Conservation (phyloP, 2,113 vertebrate genomes). For the Heterochromis multidens region DNA sequence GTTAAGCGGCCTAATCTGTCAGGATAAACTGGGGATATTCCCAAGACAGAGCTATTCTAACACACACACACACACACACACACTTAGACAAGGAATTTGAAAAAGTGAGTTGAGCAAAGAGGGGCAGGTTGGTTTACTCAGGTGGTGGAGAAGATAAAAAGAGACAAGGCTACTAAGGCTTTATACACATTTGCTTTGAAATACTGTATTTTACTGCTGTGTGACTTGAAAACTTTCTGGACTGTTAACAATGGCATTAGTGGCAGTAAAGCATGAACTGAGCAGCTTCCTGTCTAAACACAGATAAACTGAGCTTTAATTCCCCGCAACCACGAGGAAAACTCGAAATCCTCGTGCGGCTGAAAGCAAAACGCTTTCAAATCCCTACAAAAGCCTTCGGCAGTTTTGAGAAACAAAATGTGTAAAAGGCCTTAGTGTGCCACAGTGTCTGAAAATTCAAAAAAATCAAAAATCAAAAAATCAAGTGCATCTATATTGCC, state of each 20-base stretch:
- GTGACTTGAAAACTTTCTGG: neutral
- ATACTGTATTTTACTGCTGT: neutral
- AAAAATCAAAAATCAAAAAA: neutral
- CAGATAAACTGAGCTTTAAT: neutral
- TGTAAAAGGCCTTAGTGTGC: conserved; percentile 30
- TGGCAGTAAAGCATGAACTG: neutral
- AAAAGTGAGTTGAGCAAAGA: conserved; percentile 33
- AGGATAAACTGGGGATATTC: conserved; percentile 74
- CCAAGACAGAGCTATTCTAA: conserved; percentile 66
- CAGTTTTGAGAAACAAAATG: neutral
- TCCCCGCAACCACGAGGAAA: neutral
- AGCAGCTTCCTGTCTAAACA: neutral
- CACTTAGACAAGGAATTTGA: conserved; percentile 21
- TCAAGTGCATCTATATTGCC: neutral
- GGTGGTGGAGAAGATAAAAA: conserved; percentile 34
- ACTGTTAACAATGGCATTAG: neutral
- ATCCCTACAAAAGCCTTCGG: neutral
- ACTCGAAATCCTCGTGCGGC: neutral
- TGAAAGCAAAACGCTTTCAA: neutral
- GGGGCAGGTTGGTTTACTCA: conserved; percentile 40
- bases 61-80: conserved; percentile 36
- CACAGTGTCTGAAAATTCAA: neutral
- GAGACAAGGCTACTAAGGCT: conserved; percentile 43
- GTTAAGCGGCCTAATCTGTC: conserved; percentile 74
- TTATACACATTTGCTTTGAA: conserved; percentile 29